phyloP scores from a whole-genome alignment of 2,888 invertebrate species.

The Drosophila acutilabella region DNA sequence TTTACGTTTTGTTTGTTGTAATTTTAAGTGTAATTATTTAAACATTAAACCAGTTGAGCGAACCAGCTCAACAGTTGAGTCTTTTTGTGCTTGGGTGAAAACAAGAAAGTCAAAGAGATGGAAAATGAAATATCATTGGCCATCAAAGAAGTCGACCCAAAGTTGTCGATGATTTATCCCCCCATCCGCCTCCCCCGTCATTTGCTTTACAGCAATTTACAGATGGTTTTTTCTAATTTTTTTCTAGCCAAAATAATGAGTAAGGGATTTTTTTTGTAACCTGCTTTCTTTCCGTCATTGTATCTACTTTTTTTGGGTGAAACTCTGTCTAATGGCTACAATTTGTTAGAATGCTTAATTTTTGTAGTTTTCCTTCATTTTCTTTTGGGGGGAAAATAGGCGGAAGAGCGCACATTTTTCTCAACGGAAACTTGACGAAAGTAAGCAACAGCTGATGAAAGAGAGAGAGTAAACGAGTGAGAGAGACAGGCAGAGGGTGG shows the following conservation, averaged over 20 bases:
- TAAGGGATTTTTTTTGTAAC: conserved; percentile 62
- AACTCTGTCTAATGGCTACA: conserved; percentile 60
- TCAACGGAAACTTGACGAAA: conserved; percentile 48
- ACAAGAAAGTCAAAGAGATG: conserved; percentile 65
- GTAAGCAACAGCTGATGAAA: conserved; percentile 60
- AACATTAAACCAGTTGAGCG: conserved; percentile 74
- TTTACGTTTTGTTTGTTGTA: conserved; percentile 46
- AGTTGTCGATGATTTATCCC: conserved; percentile 13
- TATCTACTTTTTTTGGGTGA: conserved; percentile 43
- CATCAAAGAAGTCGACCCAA: conserved; percentile 21
- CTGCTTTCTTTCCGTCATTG: conserved; percentile 60
- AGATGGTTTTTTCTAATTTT: conserved; percentile 35
- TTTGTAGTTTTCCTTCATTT: conserved; percentile 21
- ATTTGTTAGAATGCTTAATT: conserved; percentile 63
- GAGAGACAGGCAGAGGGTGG: background rate
- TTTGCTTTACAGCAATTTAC: conserved; percentile 38
- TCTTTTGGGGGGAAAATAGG: conserved; percentile 12
- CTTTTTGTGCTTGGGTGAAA: conserved; percentile 55
- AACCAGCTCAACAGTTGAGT: conserved; percentile 27
- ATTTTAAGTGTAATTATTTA: conserved; percentile 75
- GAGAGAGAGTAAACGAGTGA: background rate
- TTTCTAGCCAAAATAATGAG: conserved; percentile 62
- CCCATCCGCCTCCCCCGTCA: background rate
- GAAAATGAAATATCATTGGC: conserved; percentile 73
- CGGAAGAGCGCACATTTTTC: conserved; percentile 30